Evolutionary conservation across 2,797 vertebrate genomes (phyloP), one percentile per base, ranked within the genome.

Genomic region (Scleropages formosus): DNA sequence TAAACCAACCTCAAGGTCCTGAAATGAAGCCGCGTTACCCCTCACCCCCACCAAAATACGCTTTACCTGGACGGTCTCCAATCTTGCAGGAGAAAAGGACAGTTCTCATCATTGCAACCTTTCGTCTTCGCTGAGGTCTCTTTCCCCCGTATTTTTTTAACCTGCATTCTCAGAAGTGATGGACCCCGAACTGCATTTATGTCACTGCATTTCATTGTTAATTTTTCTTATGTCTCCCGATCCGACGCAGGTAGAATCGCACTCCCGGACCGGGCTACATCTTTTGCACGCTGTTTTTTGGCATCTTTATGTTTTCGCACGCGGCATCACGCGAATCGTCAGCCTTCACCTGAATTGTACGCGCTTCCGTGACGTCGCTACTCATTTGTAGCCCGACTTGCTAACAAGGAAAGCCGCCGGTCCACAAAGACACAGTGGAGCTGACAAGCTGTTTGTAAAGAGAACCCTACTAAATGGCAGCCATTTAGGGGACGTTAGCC

Each of bases 1-100:
- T 77, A 69, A 75, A 81, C 78, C 68, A 75, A 80, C 72, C 76
- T 76, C n/a, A 20, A 58, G 75, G 77, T 51, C 58, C 80, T 78
- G 81, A 75, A 79, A 77, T 22, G 27, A 11, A 9, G 22, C 4
- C 9, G 16, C 4, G 27, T 31, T 8, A 27, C 13, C 53, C 4
- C 13, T 20, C 24, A 49, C 26, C 24, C 47, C 24, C 16, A 18
- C 26, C 9, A 51, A 4, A 15, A 26, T 49, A 4, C 24, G 67
- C 18, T 18, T n/a, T 56, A 12, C 11, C 12, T 53, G 11, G 53
- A 56, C 61, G 16, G 9, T 61, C 18, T 9, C 1, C 22, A 10
- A 4, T 1, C 59, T 4, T 61, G 59, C 9, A 10, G 3, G 20
- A 22, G 31, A 39, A 39, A 39, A 39, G 6, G 59, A n/a, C n/a